Evolutionary conservation across 2,113 vertebrate genomes (phyloP).

Genomic region (Strix aluco): DNA sequence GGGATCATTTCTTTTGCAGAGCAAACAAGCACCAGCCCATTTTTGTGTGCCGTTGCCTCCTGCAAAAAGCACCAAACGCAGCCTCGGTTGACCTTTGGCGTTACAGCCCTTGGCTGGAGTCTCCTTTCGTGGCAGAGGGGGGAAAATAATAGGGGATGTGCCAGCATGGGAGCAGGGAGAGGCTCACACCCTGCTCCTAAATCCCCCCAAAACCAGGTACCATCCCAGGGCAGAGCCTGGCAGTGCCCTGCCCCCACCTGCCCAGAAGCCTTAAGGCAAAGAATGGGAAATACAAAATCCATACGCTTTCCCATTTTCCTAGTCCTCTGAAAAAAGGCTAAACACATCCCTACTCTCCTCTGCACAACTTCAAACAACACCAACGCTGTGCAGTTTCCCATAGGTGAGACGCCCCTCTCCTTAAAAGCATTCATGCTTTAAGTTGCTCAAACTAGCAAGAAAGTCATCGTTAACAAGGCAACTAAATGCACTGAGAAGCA

Average conservation of each 20-base stretch:
- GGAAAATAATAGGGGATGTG: not conserved
- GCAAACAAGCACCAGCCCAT: not conserved
- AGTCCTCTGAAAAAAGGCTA: fast-evolving
- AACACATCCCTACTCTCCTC: not conserved
- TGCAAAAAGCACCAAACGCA: not conserved
- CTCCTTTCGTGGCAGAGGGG: not conserved
- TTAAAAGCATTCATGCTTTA: fast-evolving
- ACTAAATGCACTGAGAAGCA: fast-evolving
- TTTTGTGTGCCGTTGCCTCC: not conserved
- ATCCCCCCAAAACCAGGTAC: fast-evolving
- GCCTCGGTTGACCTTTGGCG: not conserved
- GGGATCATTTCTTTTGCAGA: not conserved
- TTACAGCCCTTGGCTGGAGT: not conserved
- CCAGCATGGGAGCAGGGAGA: not conserved
- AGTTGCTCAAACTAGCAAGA: not conserved
- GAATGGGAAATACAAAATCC: fast-evolving
- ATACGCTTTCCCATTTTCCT: fast-evolving
- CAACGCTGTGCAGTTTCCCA: fast-evolving
- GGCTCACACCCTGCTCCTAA: fast-evolving
- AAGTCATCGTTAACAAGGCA: fast-evolving
- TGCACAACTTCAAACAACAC: fast-evolving
- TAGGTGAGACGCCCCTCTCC: fast-evolving
- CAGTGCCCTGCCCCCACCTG: not conserved
- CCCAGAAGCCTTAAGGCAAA: not conserved
- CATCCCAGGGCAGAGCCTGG: no score